Percentiles rank a stretch among this genome's conserved stretches.
Evolutionary conservation across 2,797 vertebrate genomes (phyloP).

Genomic region (Spinus pinus): DNA sequence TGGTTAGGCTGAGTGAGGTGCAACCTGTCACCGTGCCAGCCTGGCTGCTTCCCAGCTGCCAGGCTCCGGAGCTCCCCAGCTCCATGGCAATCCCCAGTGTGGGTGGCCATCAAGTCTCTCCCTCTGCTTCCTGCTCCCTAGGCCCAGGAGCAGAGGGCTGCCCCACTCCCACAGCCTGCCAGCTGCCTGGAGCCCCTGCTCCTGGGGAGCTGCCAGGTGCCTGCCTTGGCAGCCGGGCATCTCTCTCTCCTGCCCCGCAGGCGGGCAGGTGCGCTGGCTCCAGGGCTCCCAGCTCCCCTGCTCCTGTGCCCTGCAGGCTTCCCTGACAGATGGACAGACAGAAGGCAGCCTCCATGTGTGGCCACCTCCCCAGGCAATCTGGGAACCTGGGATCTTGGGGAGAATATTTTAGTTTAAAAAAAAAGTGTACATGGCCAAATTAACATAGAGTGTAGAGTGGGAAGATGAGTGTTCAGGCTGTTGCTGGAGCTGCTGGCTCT

Average conservation of each 20-base stretch:
- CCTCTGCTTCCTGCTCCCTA: neutral
- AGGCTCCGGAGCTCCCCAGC: neutral
- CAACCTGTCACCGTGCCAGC: neutral
- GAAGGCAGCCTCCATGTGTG: neutral
- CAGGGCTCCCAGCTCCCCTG: neutral
- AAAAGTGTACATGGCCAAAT: neutral
- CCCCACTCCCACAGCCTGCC: neutral
- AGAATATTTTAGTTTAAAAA: neutral
- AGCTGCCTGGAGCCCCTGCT: neutral
- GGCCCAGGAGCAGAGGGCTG: accelerated
- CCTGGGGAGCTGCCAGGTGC: neutral
- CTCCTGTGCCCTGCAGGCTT: neutral
- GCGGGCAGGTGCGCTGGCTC: neutral
- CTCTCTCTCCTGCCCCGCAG: neutral
- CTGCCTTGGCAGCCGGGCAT: neutral
- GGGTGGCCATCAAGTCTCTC: neutral
- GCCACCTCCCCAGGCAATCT: neutral
- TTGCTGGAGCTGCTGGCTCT: neutral
- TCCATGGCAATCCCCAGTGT: neutral
- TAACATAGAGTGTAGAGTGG: neutral
- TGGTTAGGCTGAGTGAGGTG: neutral
- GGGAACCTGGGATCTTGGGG: neutral
- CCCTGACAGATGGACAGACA: neutral
- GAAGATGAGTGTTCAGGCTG: neutral
- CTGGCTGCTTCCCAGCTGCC: neutral